These are phyloP conservation scores for Perca flavescens DNA, from an alignment of 2,113 vertebrate genomes.

Conservation along the genomic window DNA sequence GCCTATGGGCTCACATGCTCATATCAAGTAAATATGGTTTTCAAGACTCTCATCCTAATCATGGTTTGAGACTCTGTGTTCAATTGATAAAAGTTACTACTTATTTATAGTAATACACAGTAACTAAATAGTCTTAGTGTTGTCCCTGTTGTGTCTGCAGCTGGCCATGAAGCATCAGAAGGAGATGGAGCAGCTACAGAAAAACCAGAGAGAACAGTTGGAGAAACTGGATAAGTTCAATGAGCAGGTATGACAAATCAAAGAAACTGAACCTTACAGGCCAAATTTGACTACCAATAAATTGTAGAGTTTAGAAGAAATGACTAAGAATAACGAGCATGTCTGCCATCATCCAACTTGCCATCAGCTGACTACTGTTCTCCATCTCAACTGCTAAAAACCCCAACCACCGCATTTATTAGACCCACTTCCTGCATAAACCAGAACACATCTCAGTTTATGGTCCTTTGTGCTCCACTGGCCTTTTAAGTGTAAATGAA, in stretches of 20 bases:
- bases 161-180: conserved; percentile 98
- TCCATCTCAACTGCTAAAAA: neutral
- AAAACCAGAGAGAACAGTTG: conserved; percentile 94
- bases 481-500: conserved; percentile 30
- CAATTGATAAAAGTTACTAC: neutral
- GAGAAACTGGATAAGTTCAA: conserved; percentile 98
- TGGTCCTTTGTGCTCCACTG: neutral
- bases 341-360: no score
- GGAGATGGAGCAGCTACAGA: conserved; percentile 97
- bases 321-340: neutral
- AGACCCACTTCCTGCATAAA: conserved; percentile 2
- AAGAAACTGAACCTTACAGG: neutral
- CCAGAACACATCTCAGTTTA: neutral
- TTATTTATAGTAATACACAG: neutral
- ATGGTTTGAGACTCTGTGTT: no score
- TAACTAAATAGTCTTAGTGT: neutral
- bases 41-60: no score
- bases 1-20: no score
- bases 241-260: conserved; percentile 91
- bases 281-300: neutral
- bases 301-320: neutral
- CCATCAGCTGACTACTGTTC: neutral
- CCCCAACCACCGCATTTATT: neutral
- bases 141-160: conserved; percentile 73
- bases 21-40: no score